phyloP scores from a whole-genome alignment of 2,888 invertebrate species.

The Drosophila borborema region DNA sequence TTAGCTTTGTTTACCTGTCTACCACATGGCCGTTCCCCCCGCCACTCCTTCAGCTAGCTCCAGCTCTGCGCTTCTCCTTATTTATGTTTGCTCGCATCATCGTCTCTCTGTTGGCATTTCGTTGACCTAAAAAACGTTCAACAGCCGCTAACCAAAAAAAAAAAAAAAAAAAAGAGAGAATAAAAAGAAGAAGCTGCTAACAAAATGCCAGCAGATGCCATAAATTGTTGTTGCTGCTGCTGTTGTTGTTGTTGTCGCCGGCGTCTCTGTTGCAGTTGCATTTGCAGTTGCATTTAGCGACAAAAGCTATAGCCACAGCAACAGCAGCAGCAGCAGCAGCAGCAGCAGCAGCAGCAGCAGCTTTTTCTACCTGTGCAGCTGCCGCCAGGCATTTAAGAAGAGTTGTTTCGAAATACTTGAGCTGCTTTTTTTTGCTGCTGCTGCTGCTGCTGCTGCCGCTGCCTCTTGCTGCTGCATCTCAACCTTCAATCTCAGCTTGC shows the following conservation, averaged over 20 bases:
- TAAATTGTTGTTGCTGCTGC: constrained; percentile 65
- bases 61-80: constrained; percentile 25
- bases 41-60: background rate
- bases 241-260: constrained; percentile 34
- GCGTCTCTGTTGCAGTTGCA: constrained; percentile 30
- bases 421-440: background rate
- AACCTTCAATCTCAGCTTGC: constrained; percentile 73
- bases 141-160: constrained; percentile 63
- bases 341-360: background rate
- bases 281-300: constrained; percentile 46
- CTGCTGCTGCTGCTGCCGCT: background rate
- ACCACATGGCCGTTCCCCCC: constrained; percentile 18
- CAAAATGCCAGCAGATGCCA: constrained; percentile 72
- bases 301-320: constrained; percentile 33
- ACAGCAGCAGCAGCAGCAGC: constrained; percentile 4
- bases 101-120: constrained; percentile 74
- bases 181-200: constrained; percentile 34
- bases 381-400: constrained; percentile 50
- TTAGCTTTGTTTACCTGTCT: constrained; percentile 68
- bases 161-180: constrained; percentile 27
- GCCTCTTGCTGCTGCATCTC: constrained; percentile 22
- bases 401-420: constrained; percentile 29
- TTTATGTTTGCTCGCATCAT: constrained; percentile 77
- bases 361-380: constrained; percentile 54
- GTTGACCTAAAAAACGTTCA: constrained; percentile 80